Base-by-base conservation (phyloP, 2,797 vertebrate genomes). In the Cyclopterus lumpus region DNA sequence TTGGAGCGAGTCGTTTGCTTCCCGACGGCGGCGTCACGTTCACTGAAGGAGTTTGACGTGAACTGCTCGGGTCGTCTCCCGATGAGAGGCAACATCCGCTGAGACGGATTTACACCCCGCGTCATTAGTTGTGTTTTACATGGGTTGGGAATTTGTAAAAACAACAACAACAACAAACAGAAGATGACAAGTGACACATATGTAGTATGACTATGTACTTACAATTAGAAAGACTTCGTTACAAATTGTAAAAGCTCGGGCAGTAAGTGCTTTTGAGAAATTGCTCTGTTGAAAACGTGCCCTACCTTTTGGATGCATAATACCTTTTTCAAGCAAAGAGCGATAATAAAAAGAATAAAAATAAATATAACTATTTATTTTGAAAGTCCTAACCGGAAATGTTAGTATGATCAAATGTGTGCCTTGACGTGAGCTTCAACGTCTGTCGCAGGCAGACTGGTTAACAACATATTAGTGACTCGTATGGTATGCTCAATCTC, bases 321-420 rank as follows among this genome's bases (percentile, higher is more conserved):
- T 12, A 51, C n/a, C 3, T 11, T 11, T 24, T 14, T 53, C 22
- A 53, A 22, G 11, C 14, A 65, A 32, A 5, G 9, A 16, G 4
- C 3, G 22, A 61, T 16, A n/a, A 34, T 7, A 5, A n/a, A 34
- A 59, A 30, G 34, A 40, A 63, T 20, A 16, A 2, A 30, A 48
- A 26, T 6, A 62, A 3, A 51, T 32, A 22, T 14, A n/a, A 5
- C 0, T 8, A 14, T 64, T 65, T 65, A 15, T 65, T 65, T 49
- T 65, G 44, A 65, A 65, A 34, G 9, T n/a, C 14, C 48, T 48
- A 11, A 14, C 44, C 62, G 62, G 62, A 64, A 32, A 28, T 63
- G 18, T 4, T n/a, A 5, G 10, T 63, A 22, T 51, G 22, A 24
- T 14, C 5, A 5, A 2, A 6, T 51, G 10, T 63, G 16, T 46